These are phyloP conservation scores for Brachyrhaphis roseni DNA, from an alignment of 2,797 vertebrate species.

Conservation along the genomic window DNA sequence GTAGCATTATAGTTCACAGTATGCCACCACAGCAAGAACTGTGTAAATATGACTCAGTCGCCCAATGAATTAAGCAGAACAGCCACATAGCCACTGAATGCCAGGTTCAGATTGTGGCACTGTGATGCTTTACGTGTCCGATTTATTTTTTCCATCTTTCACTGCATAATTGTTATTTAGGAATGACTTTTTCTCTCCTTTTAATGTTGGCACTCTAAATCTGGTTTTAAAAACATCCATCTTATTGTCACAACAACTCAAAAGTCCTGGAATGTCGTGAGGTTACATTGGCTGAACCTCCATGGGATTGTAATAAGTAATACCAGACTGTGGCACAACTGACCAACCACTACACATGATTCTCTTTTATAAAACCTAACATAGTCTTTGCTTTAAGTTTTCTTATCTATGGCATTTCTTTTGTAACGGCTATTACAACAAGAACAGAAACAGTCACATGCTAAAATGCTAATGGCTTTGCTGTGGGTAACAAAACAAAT, in stretches of 20 bases:
- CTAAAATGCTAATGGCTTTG: not conserved
- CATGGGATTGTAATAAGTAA: not conserved
- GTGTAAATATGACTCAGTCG: constrained; percentile 5
- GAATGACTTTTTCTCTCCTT: not conserved
- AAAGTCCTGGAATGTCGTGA: not conserved
- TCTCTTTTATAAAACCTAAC: not conserved
- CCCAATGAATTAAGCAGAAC: not conserved
- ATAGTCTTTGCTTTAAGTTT: not conserved
- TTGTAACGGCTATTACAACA: not conserved
- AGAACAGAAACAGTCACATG: not conserved
- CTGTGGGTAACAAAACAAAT: not conserved
- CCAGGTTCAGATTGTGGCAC: not conserved
- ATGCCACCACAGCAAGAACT: not conserved
- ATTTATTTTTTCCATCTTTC: not conserved
- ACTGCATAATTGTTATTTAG: not conserved
- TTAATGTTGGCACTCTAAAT: not conserved
- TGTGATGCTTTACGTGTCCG: not conserved
- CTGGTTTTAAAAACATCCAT: not conserved
- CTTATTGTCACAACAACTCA: not conserved
- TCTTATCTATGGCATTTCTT: not conserved
- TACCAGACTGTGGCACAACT: not conserved
- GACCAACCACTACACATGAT: not conserved
- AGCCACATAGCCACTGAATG: not conserved
- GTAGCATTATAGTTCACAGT: constrained; percentile 1
- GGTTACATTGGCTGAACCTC: not conserved